Evolutionary conservation across 37 sponge, comb jelly and placozoan genomes (phyloP).

Genomic region (Halisarca cf. caerulea): DNA sequence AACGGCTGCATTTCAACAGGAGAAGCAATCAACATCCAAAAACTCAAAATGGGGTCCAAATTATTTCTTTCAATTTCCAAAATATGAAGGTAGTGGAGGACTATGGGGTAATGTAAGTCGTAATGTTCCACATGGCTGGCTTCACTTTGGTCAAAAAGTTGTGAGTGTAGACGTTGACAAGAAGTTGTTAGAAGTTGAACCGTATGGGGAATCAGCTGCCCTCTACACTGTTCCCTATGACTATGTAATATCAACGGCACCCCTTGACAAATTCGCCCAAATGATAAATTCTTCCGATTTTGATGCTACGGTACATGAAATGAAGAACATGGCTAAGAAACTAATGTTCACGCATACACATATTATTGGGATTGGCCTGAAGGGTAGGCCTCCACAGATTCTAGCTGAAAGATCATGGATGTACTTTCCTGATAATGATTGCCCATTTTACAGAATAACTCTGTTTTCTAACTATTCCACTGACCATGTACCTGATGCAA

Average conservation of each 20-base stretch:
- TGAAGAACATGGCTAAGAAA: slow-evolving; percentile 14
- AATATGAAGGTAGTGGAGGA: slow-evolving; percentile 24
- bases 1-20: background rate
- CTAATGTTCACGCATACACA: slow-evolving; percentile 50
- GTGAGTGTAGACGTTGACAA: background rate
- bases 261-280: slow-evolving; percentile 29
- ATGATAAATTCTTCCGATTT: slow-evolving; percentile 11
- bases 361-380: slow-evolving; percentile 50
- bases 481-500: slow-evolving; percentile 41
- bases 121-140: slow-evolving; percentile 20
- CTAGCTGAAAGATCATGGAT: slow-evolving; percentile 54
- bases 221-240: slow-evolving; percentile 28
- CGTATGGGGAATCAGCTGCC: background rate
- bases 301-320: background rate
- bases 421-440: slow-evolving; percentile 55
- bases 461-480: slow-evolving; percentile 53
- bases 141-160: slow-evolving; percentile 23
- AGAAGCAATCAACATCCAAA: background rate
- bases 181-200: background rate
- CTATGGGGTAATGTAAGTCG: slow-evolving; percentile 19
- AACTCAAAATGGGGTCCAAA: slow-evolving; percentile 50
- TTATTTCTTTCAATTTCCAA: slow-evolving; percentile 37
- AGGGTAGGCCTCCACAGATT: slow-evolving; percentile 26
- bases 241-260: slow-evolving; percentile 39
- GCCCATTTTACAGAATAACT: slow-evolving; percentile 54